phyloP scores from a whole-genome alignment of 2,113 vertebrate species.

The Sisor rabdophorus region DNA sequence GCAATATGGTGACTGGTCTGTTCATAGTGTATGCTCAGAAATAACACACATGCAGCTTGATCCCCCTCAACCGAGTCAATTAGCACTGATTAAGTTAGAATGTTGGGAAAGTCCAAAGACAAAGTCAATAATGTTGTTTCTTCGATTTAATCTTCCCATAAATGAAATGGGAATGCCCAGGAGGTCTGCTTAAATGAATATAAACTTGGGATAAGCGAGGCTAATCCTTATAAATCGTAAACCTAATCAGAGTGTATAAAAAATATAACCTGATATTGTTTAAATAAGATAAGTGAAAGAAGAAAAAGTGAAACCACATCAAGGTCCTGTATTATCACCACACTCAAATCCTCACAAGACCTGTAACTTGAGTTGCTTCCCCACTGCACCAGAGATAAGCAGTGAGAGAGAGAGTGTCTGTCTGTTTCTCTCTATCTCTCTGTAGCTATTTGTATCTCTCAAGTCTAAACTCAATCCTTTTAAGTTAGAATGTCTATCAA shows the following conservation, averaged over 20 bases:
- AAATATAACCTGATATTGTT: background rate
- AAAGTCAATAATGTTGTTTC: background rate
- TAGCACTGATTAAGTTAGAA: background rate
- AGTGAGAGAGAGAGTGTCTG: background rate
- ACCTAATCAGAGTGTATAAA: background rate
- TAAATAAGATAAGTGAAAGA: background rate
- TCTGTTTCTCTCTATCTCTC: background rate
- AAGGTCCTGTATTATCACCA: background rate
- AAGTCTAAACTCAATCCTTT: constrained; percentile 7
- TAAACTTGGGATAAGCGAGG: background rate
- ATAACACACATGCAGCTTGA: background rate
- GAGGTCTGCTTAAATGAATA: background rate
- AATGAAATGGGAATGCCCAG: background rate
- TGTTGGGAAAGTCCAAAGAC: no score
- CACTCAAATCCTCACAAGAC: background rate
- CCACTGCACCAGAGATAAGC: constrained; percentile 6
- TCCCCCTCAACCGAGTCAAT: background rate
- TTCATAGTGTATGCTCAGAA: background rate
- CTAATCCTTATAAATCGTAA: background rate
- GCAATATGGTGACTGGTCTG: background rate
- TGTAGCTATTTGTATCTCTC: background rate
- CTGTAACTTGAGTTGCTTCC: background rate
- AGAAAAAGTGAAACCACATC: background rate
- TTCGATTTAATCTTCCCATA: background rate
- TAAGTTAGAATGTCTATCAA: constrained; percentile 5